phyloP scores from a whole-genome alignment of 2,888 invertebrate genomes.

The Cecidostiba fungosa region DNA sequence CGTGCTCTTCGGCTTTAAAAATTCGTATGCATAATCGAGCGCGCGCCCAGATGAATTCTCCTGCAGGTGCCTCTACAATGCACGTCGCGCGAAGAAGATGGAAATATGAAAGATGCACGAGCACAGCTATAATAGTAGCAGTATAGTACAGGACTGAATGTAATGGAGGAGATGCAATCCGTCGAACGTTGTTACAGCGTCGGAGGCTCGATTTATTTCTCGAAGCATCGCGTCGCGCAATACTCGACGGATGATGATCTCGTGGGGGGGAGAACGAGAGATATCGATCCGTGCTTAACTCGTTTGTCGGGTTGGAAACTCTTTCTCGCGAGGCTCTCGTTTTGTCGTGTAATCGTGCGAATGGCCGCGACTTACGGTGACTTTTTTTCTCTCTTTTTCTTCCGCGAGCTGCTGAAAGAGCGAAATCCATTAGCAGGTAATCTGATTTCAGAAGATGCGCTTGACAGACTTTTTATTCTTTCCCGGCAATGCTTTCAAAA shows the following conservation, averaged over 20 bases:
- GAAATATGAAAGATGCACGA: conserved; percentile 36
- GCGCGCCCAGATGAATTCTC: neutral
- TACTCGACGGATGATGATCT: neutral
- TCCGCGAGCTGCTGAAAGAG: neutral
- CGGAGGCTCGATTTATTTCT: neutral
- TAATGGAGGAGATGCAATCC: neutral
- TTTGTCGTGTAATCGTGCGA: conserved; percentile 11
- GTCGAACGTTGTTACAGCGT: neutral
- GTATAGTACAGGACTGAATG: neutral
- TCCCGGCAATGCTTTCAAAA: neutral
- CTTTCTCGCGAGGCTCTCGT: neutral
- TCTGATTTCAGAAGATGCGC: neutral
- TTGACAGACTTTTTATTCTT: neutral
- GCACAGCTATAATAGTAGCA: no score
- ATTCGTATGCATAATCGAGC: conserved; percentile 51
- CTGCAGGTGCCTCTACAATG: neutral
- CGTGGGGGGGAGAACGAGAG: neutral
- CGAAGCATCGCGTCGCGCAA: neutral
- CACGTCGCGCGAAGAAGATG: neutral
- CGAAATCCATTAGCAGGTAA: conserved; percentile 11
- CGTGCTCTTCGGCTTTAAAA: conserved; percentile 18
- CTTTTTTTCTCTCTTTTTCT: neutral
- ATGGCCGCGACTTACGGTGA: neutral
- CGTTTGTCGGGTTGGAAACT: neutral
- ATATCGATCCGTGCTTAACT: neutral